Conservation (phyloP, 2,797 vertebrate genomes). For the Silurus lanzhouensis region DNA sequence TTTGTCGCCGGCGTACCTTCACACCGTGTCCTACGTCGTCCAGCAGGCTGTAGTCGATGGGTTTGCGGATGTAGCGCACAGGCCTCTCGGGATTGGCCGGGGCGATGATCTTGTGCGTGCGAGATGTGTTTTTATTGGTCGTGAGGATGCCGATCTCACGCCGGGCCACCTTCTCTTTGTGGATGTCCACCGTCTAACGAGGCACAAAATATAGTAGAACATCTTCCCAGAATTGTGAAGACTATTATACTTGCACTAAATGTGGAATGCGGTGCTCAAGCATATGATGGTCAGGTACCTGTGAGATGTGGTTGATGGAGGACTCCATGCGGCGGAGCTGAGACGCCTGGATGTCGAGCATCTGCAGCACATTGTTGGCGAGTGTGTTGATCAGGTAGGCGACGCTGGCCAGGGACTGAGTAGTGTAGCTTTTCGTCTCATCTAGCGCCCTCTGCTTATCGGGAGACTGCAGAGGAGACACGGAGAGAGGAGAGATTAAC, state of each 20-base stretch:
- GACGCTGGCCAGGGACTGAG: slow-evolving; percentile 95
- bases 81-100: slow-evolving; percentile 97
- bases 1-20: slow-evolving; percentile 81
- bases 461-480: slow-evolving; percentile 76
- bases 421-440: slow-evolving; percentile 98
- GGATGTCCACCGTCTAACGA: slow-evolving; percentile 95
- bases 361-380: slow-evolving; percentile 98
- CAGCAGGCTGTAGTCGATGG: slow-evolving; percentile 95
- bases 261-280: no score
- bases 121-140: slow-evolving; percentile 99
- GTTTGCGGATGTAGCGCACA: slow-evolving; percentile 98
- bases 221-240: no score
- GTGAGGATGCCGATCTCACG: slow-evolving; percentile 99
- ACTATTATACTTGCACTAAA: no score
- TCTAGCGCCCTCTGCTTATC: slow-evolving; percentile 96
- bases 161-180: slow-evolving; percentile 98
- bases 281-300: slow-evolving; percentile 70
- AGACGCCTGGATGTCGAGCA: slow-evolving; percentile 97
- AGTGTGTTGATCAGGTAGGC: slow-evolving; percentile 98
- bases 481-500: slow-evolving; percentile 11
- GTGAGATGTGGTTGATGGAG: slow-evolving; percentile 98
- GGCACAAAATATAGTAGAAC: no score
- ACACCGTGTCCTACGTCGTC: slow-evolving; percentile 99
- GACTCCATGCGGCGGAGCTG: slow-evolving; percentile 97
- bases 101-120: slow-evolving; percentile 99